Percentiles rank a stretch among this genome's conserved stretches.
phyloP scores from a whole-genome alignment of 2,888 invertebrate species.

The Eilema caniola region DNA sequence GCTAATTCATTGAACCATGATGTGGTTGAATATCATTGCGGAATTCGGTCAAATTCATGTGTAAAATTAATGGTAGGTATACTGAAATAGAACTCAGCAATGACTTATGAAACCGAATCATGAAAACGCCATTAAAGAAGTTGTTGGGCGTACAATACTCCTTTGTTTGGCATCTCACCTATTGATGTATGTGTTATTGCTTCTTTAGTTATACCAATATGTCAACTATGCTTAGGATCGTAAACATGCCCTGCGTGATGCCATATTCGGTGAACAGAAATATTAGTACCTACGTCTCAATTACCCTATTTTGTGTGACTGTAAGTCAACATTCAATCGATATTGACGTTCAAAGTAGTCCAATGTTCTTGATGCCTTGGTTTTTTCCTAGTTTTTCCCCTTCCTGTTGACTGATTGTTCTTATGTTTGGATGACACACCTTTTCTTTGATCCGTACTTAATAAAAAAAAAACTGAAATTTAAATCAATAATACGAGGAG shows the following conservation, averaged over 20 bases:
- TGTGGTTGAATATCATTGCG: neutral
- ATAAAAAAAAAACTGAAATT: no score
- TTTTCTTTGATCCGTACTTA: no score
- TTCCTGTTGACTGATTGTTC: no score
- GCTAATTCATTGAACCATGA: neutral
- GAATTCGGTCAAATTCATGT: neutral
- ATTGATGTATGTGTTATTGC: slow-evolving; percentile 25
- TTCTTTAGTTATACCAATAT: slow-evolving; percentile 7
- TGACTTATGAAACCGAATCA: slow-evolving; percentile 26
- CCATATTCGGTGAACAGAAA: slow-evolving; percentile 28
- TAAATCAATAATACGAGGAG: no score
- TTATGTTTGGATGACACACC: no score
- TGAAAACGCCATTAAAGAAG: slow-evolving; percentile 28
- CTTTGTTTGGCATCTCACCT: slow-evolving; percentile 29
- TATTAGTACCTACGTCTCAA: slow-evolving; percentile 22
- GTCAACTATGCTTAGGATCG: neutral
- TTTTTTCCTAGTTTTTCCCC: no score
- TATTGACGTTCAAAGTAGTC: no score
- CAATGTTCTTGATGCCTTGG: no score
- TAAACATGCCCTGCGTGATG: slow-evolving; percentile 10
- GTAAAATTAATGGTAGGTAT: neutral
- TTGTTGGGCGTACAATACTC: slow-evolving; percentile 18
- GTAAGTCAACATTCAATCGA: no score
- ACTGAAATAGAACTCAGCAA: slow-evolving; percentile 4
- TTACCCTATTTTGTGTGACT: neutral